A percentile compares a stretch with the other conserved stretches of the same genome.
phyloP scores from a whole-genome alignment of 2,888 invertebrate genomes.

The Ectobius pallidus region DNA sequence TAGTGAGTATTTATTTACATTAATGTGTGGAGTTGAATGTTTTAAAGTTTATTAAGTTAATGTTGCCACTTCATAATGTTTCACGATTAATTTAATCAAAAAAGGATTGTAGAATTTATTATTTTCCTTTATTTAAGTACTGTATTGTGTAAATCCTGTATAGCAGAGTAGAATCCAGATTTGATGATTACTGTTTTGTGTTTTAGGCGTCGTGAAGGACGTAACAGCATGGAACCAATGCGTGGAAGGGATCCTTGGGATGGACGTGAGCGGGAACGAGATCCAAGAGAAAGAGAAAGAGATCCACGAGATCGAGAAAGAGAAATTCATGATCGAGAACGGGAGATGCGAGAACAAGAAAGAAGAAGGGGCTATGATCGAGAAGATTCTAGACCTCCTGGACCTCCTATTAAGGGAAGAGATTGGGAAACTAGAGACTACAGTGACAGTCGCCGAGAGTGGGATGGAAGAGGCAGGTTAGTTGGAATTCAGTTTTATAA shows the following conservation, averaged over 20 bases:
- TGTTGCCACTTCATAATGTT: no score
- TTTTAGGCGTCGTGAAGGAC: conserved; percentile 36
- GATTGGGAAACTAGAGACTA: conserved; percentile 44
- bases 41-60: no score
- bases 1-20: no score
- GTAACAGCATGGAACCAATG: conserved; percentile 39
- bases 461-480: conserved; percentile 45
- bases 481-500: no score
- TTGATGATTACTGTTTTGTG: neutral
- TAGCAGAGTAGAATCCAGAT: no score
- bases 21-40: no score
- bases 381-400: conserved; percentile 37
- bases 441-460: conserved; percentile 43
- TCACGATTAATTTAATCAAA: no score
- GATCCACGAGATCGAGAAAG: conserved; percentile 15
- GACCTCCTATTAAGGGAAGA: conserved; percentile 39
- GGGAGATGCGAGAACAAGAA: conserved; percentile 39
- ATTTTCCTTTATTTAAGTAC: no score
- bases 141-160: no score
- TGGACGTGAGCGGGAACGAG: conserved; percentile 26
- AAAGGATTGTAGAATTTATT: no score
- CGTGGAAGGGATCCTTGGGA: conserved; percentile 37
- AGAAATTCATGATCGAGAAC: conserved; percentile 45
- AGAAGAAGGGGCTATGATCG: conserved; percentile 48
- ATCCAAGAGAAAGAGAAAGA: conserved; percentile 37